Evolutionary conservation across 2,113 vertebrate genomes (phyloP).

Genomic region (Rhinichthys klamathensis): DNA sequence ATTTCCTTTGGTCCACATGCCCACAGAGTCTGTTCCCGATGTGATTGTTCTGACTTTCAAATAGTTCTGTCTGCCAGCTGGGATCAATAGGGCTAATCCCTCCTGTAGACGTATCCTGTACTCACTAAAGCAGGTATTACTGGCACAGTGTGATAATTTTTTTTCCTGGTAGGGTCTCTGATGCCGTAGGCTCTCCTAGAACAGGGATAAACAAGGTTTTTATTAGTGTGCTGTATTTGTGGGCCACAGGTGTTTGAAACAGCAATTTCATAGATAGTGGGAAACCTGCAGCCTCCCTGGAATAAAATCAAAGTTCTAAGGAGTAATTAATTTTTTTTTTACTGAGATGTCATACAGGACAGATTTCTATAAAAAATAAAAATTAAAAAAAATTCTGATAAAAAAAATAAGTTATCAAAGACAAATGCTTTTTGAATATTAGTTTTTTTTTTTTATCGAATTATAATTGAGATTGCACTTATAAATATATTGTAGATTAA

Average conservation of each 20-base stretch:
- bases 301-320: conserved; percentile 55
- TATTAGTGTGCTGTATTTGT: conserved; percentile 47
- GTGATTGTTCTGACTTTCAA: conserved; percentile 60
- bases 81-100: conserved; percentile 56
- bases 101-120: conserved; percentile 38
- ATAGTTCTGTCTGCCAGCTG: conserved; percentile 57
- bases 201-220: conserved; percentile 49
- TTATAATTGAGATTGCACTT: background rate
- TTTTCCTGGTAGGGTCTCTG: conserved; percentile 34
- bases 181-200: conserved; percentile 21
- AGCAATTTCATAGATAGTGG: conserved; percentile 56
- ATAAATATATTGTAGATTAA: background rate
- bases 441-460: background rate
- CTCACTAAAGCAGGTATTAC: conserved; percentile 50
- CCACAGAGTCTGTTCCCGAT: conserved; percentile 22
- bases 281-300: conserved; percentile 40
- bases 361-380: background rate
- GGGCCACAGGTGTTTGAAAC: conserved; percentile 51
- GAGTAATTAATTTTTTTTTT: conserved; percentile 22
- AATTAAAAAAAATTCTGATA: background rate
- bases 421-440: background rate
- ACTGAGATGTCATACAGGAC: background rate
- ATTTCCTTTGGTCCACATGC: conserved; percentile 34
- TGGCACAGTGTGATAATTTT: conserved; percentile 52
- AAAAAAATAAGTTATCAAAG: background rate